Percentiles rank a stretch among this genome's conserved stretches.
Evolutionary conservation across 2,113 vertebrate genomes (phyloP).

Genomic region (Mastomys natalensis): DNA sequence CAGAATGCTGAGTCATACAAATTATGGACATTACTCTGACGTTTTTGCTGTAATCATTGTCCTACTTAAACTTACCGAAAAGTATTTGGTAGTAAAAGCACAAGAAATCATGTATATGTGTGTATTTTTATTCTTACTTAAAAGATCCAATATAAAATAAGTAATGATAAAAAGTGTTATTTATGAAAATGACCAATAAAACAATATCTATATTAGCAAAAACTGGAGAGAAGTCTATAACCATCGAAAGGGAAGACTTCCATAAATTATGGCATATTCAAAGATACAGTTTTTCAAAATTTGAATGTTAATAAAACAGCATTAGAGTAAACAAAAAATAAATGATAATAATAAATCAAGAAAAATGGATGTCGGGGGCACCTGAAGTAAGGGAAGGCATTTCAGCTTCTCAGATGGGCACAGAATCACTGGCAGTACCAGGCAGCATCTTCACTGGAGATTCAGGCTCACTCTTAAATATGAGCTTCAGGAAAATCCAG

Average conservation of each 20-base stretch:
- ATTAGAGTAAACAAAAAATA: background rate
- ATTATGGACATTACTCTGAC: background rate
- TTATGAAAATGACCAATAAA: background rate
- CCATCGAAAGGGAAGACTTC: background rate
- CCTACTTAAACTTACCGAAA: background rate
- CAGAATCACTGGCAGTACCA: background rate
- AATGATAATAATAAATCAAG: background rate
- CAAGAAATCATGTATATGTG: background rate
- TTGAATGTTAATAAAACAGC: conserved; percentile 27
- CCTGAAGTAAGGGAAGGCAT: conserved; percentile 59
- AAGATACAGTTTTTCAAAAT: background rate
- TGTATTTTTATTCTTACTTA: background rate
- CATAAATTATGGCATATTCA: background rate
- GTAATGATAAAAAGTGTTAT: background rate
- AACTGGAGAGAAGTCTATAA: background rate
- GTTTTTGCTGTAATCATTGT: background rate
- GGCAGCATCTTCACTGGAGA: background rate
- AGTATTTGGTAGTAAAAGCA: background rate
- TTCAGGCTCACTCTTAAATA: background rate
- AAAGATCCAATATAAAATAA: background rate
- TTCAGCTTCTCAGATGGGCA: conserved; percentile 61
- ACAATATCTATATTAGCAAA: conserved; percentile 15
- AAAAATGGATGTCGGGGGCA: background rate
- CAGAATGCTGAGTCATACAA: background rate
- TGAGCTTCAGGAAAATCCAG: background rate